Evolutionary conservation across 2,797 vertebrate genomes (phyloP).

Genomic region (Tragelaphus oryx): DNA sequence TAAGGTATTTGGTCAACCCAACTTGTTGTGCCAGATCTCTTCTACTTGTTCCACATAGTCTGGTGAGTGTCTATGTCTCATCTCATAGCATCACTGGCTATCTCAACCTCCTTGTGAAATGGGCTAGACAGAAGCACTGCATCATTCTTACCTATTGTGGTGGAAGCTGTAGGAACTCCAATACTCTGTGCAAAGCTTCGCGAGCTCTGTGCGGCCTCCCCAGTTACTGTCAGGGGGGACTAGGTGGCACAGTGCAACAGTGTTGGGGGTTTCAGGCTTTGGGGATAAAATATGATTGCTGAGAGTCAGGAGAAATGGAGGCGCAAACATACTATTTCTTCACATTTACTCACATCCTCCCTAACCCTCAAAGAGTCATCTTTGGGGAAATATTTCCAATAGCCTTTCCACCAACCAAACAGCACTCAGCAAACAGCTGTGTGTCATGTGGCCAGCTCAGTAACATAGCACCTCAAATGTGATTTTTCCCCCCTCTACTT

Average conservation of each 20-base stretch:
- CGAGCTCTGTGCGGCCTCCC: not conserved
- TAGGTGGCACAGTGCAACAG: not conserved
- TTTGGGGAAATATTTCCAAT: not conserved
- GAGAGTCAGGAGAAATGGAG: not conserved
- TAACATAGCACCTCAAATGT: not conserved
- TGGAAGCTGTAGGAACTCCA: not conserved
- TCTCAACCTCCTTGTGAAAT: not conserved
- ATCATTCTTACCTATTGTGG: not conserved
- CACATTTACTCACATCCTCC: not conserved
- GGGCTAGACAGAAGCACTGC: rapidly evolving
- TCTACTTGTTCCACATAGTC: not conserved
- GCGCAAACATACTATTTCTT: not conserved
- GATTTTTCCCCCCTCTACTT: not conserved
- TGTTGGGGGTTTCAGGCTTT: not conserved
- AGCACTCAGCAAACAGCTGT: not conserved
- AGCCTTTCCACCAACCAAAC: not conserved
- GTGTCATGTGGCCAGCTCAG: not conserved
- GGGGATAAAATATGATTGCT: not conserved
- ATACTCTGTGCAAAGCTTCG: not conserved
- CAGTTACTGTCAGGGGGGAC: rapidly evolving
- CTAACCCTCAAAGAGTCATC: not conserved
- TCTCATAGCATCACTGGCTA: not conserved
- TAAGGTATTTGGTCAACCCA: not conserved
- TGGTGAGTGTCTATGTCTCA: no score
- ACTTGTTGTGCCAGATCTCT: not conserved